Evolutionary conservation across 2,797 vertebrate genomes (phyloP), one percentile per base, ranked within the genome.

Genomic region (Pygocentrus nattereri): DNA sequence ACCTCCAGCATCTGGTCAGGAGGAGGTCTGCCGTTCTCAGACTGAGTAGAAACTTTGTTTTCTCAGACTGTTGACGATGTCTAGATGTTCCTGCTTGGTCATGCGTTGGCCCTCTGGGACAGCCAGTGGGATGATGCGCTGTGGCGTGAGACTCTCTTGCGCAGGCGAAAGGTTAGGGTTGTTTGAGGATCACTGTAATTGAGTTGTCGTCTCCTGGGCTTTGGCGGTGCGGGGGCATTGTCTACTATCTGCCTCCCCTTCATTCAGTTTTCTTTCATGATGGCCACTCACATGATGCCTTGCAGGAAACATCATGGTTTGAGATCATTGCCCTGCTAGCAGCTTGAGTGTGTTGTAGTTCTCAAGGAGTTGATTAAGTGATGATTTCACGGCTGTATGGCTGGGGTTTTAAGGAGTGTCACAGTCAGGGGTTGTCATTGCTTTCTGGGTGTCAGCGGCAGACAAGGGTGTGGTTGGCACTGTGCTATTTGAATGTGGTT

Each of bases 41-140:
- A 27, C 11, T 27, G 23, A 70, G 30, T 19, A 5, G 44, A 50
- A 68, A 18, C 68, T 30, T 50, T 70, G 44, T 49, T 5, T 49
- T 70, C 44, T 47, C 44, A 25, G 38, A 13, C 6, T 23, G 4
- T 8, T 12, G 41, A 44, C 47, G 41, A 25, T 38, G 7, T 10
- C 62, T 65, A 34, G 64, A 44, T 70, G 12, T n/a, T 70, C 6
- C 21, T 44, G 21, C 67, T 65, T 34, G 41, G 25, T 71, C 68
- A 71, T 30, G 31, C 25, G 7, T 54, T 18, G 27, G 15, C 16
- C 69, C 69, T 27, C 5, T 11, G 54, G 69, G 25, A 31, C 11
- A 50, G 30, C 65, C 21, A 3, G 0, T 0, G 19, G 65, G 7
- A 0, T 68, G 21, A 2, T 10, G 30, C 16, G 7, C 15, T 44